Base-by-base conservation (phyloP, 1,140 invertebrate genomes). In the Drosophila obscura region DNA sequence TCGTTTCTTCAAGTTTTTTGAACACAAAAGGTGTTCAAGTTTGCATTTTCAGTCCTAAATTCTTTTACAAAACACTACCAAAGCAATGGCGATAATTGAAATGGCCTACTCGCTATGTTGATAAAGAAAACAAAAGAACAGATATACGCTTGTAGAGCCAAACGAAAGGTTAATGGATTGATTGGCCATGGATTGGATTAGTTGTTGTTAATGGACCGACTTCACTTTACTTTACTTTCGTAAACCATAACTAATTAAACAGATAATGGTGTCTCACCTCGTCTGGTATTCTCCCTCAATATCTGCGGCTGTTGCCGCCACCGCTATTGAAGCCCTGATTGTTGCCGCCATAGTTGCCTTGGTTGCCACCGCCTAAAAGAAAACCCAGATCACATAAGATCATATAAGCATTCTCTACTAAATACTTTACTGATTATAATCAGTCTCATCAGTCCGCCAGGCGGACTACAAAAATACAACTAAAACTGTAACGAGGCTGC, bases 321-420 rank as follows among this genome's bases (percentile, higher is more conserved):
- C 93, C 93, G 52, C 88, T 84, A 75, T 92, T 92, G 72, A 92
- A 92, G 72, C 91, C 90, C 75, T 91, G 88, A 91, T 90, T 88
- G 68, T 90, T 90, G 55, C 90, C 89, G 59, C 93, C 92, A 76
- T 94, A 94, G 78, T 93, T 84, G 76, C 93, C 95, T 91, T 96
- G 84, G 59, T 89, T 89, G 52, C 84, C 82, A 82, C 78, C 80
- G 69, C 82, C 82, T 85, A 87, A 64, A 89, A 89, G 61, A 58
- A 66, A 56, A 85, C 64, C 44, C 46, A 59, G 52, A 78, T 71
- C 68, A 64, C 58, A 77, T 48, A 67, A 44, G 68, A 63, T 58
- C 35, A 46, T n/a, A 58, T 44, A 53, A 76, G 44, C 46, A 49
- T 24, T 28, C 46, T 66, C 28, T 16, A 22, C 60, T 60, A 50